phyloP scores from a whole-genome alignment of 2,888 invertebrate genomes.

The Deilephila elpenor region DNA sequence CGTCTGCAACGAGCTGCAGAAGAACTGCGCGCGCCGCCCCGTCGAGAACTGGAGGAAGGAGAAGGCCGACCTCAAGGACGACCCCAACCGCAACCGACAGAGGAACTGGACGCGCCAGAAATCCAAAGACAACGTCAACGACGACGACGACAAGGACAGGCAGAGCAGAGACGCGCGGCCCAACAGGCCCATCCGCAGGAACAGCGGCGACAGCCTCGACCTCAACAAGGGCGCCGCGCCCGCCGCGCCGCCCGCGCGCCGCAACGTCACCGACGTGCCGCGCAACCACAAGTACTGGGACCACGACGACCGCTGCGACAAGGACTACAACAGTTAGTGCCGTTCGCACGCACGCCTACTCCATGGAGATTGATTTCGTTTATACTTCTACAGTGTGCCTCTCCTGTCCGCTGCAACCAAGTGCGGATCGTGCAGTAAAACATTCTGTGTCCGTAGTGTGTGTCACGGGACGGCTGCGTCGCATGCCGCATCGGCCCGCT shows the following conservation, averaged over 20 bases:
- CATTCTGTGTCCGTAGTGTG: no score
- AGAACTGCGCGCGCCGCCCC: slow-evolving; percentile 55
- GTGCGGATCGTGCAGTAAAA: no score
- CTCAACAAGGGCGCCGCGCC: slow-evolving; percentile 42
- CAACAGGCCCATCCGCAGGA: slow-evolving; percentile 53
- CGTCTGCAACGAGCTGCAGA: slow-evolving; percentile 71
- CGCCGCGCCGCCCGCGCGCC: slow-evolving; percentile 32
- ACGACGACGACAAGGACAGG: slow-evolving; percentile 56
- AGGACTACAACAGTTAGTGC: slow-evolving; percentile 76
- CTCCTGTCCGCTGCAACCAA: no score
- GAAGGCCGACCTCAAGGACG: slow-evolving; percentile 61
- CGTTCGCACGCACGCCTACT: not conserved
- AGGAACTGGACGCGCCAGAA: slow-evolving; percentile 68
- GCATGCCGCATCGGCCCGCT: no score
- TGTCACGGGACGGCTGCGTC: no score
- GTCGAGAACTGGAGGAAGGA: slow-evolving; percentile 76
- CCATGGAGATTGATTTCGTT: not conserved
- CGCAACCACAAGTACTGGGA: slow-evolving; percentile 79
- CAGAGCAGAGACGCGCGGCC: slow-evolving; percentile 55
- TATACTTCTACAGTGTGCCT: not conserved
- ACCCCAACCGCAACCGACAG: slow-evolving; percentile 61
- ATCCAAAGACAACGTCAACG: slow-evolving; percentile 67
- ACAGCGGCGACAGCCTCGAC: slow-evolving; percentile 56
- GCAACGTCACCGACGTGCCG: slow-evolving; percentile 74
- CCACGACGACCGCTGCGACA: slow-evolving; percentile 78